A percentile compares a stretch with the other conserved stretches of the same genome.
phyloP scores from a whole-genome alignment of 2,797 vertebrate genomes.

The Allobates femoralis region DNA sequence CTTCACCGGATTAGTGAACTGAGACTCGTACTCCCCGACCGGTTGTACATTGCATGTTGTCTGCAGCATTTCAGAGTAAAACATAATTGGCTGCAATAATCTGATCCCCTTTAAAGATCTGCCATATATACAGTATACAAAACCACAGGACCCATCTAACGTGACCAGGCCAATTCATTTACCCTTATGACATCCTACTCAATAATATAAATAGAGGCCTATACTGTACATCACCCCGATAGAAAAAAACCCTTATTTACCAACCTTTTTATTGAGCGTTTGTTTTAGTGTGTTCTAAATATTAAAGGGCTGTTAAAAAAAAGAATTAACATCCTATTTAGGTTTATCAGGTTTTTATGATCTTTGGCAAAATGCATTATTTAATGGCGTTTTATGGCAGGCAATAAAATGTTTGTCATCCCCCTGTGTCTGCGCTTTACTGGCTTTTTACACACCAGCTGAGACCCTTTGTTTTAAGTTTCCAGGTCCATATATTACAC shows the following conservation, averaged over 20 bases:
- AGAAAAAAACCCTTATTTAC: constrained; percentile 36
- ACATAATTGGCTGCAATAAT: too few species aligned
- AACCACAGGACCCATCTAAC: neutral
- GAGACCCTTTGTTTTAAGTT: constrained; percentile 24
- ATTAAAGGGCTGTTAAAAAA: constrained; percentile 43
- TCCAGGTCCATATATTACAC: constrained; percentile 14
- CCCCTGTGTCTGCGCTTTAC: constrained; percentile 28
- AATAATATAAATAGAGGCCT: neutral
- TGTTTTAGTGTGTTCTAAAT: constrained; percentile 44
- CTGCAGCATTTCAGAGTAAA: too few species aligned
- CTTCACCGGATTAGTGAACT: too few species aligned
- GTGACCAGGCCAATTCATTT: neutral
- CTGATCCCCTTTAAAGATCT: too few species aligned
- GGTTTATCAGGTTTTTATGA: constrained; percentile 30
- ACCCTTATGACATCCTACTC: neutral
- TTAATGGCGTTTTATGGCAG: constrained; percentile 44
- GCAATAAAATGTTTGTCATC: constrained; percentile 32
- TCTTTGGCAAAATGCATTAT: constrained; percentile 36
- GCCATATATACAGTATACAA: neutral
- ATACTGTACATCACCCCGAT: neutral
- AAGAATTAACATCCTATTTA: constrained; percentile 37
- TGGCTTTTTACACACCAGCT: constrained; percentile 29
- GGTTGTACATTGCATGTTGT: too few species aligned
- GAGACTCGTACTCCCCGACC: too few species aligned
- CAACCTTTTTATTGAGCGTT: neutral